Base-by-base conservation (phyloP, 1,140 invertebrate species). In the Fopius arisanus region DNA sequence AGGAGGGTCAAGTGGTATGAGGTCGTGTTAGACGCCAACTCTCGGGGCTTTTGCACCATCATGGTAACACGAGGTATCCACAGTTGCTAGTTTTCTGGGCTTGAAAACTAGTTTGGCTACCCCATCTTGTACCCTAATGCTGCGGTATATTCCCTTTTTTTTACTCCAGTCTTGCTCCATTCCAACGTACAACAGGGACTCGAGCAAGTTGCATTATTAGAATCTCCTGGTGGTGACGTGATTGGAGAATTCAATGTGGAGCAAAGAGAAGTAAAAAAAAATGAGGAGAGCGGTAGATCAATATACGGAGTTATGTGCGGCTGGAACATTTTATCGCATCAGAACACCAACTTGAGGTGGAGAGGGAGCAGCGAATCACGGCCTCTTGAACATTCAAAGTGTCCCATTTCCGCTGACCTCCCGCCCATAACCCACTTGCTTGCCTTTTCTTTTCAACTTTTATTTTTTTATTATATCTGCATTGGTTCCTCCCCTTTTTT, bases 371-470 rank as follows among this genome's bases (percentile, higher is more conserved):
- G 54, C 1, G 10, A 59, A 59, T 59, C 54, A 59, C 54, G 19
- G 54, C 54, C 54, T 28, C 54, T 59, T 59, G 21, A 59, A 59
- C 54, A 59, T 59, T 59, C 54, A 59, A 59, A 59, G 54, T 59
- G 23, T 59, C 23, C 54, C 54, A 59, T 59, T 59, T 59, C 29
- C 26, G 62, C 62, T 65, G 62, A 65, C 62, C 62, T n/a, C 9
- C 3, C 19, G 62, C 28, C 28, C 28, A n/a, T 31, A 31, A 31
- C 62, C 29, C 29, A 65, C n/a, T 28, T 31, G n/a, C 1, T 65
- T 33, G n/a, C 5, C 62, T 10, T 16, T 65, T 31, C 28, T 33
- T 29, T 65, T 19, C 12, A 14, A 12, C 3, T 65, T 65, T 65
- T n/a, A n/a, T n/a, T 31, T n/a, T 65, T 65, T 65, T 33, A 10